Conservation (phyloP, 2,888 invertebrate genomes). For the Theristus sp. region DNA sequence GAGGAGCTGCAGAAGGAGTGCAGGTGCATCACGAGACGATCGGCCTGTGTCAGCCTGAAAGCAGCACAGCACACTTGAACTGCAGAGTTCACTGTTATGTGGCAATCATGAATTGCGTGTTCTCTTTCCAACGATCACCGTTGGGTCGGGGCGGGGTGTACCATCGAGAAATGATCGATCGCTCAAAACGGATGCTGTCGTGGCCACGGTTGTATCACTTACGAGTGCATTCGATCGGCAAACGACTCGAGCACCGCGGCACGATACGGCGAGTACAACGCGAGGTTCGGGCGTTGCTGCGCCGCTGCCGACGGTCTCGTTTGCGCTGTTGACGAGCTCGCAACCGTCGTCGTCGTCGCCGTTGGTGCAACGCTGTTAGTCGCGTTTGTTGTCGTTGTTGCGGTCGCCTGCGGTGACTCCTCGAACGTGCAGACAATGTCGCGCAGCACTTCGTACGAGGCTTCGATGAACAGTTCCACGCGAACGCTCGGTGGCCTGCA, state of each 20-base stretch:
- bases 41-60: conserved; percentile 39
- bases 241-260: not conserved
- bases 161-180: too few relatives aligned
- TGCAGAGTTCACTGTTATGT: too few relatives aligned
- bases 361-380: not conserved
- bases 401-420: not conserved
- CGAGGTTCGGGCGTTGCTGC: not conserved
- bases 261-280: not conserved
- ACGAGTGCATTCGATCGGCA: not conserved
- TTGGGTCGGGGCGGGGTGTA: conserved; percentile 35
- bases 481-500: conserved; percentile 27
- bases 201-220: too few relatives aligned
- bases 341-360: not conserved
- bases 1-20: conserved; percentile 45
- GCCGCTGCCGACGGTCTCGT: not conserved
- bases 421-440: conserved; percentile 37
- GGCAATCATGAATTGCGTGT: too few relatives aligned
- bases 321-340: not conserved
- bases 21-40: conserved; percentile 48
- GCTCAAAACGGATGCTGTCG: too few relatives aligned
- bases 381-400: not conserved
- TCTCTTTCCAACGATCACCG: too few relatives aligned
- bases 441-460: conserved; percentile 49
- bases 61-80: conserved; percentile 25
- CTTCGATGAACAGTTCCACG: conserved; percentile 16